Evolutionary conservation across 2,888 invertebrate genomes (phyloP), one percentile per base, ranked within the genome.

Genomic region (Nemoura dubitans): DNA sequence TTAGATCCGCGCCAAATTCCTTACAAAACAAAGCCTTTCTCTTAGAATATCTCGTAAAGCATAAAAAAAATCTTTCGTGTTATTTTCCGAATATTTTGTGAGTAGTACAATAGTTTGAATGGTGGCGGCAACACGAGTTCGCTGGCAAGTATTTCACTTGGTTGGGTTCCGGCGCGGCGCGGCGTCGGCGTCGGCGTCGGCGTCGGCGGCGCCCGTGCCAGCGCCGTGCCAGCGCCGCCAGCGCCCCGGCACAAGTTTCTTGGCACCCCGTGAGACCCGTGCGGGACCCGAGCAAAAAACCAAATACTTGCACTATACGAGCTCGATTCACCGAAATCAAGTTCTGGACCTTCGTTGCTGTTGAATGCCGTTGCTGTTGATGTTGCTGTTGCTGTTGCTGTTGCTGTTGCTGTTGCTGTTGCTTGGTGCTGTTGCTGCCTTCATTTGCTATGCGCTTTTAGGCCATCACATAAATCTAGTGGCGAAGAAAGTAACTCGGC

Each of bases 401-500:
- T 2, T 21, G 59, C 21, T 21, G 59, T 14, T 21, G 59, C 16
- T 21, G 59, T 21, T 21, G 59, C 28, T 27, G 59, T 7, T n/a
- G 84, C 26, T 26, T n/a, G n/a, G n/a, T n/a, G n/a, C n/a, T n/a
- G n/a, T n/a, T n/a, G n/a, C n/a, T n/a, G n/a, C 26, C 76, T 84
- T 76, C 84, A 84, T 28, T 84, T 84, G 28, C 76, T 43, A 28
- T 84, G 29, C 84, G 83, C 43, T 83, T 83, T 83, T 83, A 83
- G 83, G 25, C n/a, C 83, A 26, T 7, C 59, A 36, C 83, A 83
- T 83, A 83, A 83, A 83, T 83, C 83, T 83, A 26, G 14, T 26
- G 80, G 26, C 6, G 27, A n/a, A 80, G 27, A 27, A 27, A 80
- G 36, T 16, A 76, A 76, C 76, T 3, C 76, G 76, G n/a, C 21